These are phyloP conservation scores for Hypercompe scribonia DNA, from an alignment of 2,888 invertebrate genomes.

Conservation along the genomic window DNA sequence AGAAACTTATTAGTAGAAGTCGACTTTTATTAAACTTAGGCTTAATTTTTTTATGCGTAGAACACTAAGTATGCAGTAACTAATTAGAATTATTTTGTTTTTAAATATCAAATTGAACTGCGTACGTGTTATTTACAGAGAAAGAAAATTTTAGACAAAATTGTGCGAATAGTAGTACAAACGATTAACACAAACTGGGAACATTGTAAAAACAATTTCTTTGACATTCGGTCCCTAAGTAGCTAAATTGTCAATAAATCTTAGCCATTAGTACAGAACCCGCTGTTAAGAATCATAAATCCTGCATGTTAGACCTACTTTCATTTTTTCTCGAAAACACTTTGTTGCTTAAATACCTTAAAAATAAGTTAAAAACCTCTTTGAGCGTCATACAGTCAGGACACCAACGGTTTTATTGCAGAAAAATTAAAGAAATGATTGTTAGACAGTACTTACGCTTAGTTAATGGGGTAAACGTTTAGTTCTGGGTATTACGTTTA, in stretches of 20 bases:
- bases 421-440: background rate
- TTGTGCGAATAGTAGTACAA: background rate
- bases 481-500: too few relatives aligned
- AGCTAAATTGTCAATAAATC: background rate
- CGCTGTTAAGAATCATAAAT: slow-evolving; percentile 3
- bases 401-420: background rate
- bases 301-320: background rate
- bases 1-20: too few relatives aligned
- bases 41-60: too few relatives aligned
- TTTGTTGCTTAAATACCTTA: too few relatives aligned
- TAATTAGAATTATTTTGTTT: too few relatives aligned
- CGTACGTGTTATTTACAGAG: too few relatives aligned
- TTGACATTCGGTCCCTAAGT: background rate
- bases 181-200: background rate
- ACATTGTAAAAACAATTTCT: background rate
- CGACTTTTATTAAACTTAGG: too few relatives aligned
- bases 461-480: too few relatives aligned
- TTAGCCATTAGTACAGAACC: background rate
- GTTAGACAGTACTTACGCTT: background rate
- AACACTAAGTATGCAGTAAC: too few relatives aligned
- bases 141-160: too few relatives aligned
- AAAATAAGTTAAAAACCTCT: too few relatives aligned
- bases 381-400: background rate
- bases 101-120: too few relatives aligned
- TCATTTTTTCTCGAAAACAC: background rate